These are phyloP conservation scores for Meloidogyne floridensis DNA, from an alignment of 1,140 invertebrate genomes.

Conservation along the genomic window DNA sequence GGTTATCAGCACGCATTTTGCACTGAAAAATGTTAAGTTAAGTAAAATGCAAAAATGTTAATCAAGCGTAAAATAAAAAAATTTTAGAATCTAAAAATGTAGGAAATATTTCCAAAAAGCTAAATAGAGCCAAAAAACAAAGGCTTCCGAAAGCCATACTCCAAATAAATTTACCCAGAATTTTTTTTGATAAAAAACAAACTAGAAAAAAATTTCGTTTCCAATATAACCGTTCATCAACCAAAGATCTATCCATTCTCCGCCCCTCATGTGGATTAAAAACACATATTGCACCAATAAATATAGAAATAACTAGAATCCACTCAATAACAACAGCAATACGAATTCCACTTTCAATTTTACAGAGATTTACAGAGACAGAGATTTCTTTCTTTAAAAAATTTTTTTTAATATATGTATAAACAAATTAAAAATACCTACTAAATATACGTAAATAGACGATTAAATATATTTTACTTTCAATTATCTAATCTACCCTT, in stretches of 20 bases:
- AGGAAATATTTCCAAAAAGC: too few species aligned
- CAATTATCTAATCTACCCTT: too few species aligned
- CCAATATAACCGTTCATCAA: conserved; percentile 56
- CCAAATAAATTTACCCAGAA: background rate
- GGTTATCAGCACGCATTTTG: conserved; percentile 56
- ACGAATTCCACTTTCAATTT: conserved; percentile 23
- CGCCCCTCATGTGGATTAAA: conserved; percentile 56
- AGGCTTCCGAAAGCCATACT: too few species aligned
- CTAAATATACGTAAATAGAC: too few species aligned
- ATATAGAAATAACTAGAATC: conserved; percentile 50
- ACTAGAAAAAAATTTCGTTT: conserved; percentile 47
- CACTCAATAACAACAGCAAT: conserved; percentile 45
- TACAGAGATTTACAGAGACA: too few species aligned
- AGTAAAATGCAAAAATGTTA: too few species aligned
- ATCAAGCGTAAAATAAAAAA: conserved; percentile 9
- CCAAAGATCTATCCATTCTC: conserved; percentile 44
- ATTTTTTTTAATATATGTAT: too few species aligned
- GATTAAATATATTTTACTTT: too few species aligned
- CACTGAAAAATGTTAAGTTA: conserved; percentile 51
- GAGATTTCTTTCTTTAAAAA: too few species aligned
- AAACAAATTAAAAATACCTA: too few species aligned
- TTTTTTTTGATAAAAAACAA: conserved; percentile 11
- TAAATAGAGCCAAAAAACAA: too few species aligned
- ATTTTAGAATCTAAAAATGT: too few species aligned
- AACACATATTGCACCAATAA: conserved; percentile 59